These are phyloP conservation scores for Drosophila insularis DNA, from an alignment of 1,140 invertebrate genomes.

Conservation along the genomic window DNA sequence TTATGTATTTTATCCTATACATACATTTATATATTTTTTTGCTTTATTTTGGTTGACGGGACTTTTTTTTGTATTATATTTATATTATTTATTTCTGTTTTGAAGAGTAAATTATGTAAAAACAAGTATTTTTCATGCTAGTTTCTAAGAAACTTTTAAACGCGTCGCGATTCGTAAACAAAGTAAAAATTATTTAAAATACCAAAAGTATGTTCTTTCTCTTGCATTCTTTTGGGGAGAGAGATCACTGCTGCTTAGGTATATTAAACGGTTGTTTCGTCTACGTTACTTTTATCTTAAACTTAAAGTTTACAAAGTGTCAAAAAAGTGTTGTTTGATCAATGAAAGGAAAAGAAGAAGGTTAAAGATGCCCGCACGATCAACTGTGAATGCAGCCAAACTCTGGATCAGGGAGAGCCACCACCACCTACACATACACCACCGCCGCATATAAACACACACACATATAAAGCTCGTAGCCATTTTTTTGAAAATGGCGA, in stretches of 20 bases:
- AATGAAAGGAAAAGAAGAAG: neutral
- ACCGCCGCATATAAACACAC: too few species aligned
- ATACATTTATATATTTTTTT: conserved; percentile 65
- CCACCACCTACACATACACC: conserved; percentile 13
- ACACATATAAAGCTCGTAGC: conserved; percentile 58
- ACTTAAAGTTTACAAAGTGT: neutral
- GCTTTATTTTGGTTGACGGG: conserved; percentile 82
- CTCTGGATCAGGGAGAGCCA: neutral
- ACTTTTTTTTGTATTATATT: conserved; percentile 65
- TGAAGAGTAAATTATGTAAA: conserved; percentile 45
- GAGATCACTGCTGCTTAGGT: neutral
- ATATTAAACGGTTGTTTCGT: neutral
- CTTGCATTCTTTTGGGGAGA: conserved; percentile 8
- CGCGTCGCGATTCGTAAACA: neutral
- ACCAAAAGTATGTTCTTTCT: neutral
- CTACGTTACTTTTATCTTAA: neutral
- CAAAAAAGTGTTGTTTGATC: neutral
- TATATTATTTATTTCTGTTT: conserved; percentile 61
- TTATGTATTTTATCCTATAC: conserved; percentile 50
- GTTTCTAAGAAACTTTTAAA: conserved; percentile 37
- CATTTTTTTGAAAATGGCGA: conserved; percentile 56
- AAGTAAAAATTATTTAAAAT: neutral
- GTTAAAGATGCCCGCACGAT: neutral
- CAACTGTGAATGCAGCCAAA: neutral
- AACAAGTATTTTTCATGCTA: conserved; percentile 61